Evolutionary conservation across 1,140 invertebrate species (phyloP), one percentile per base, ranked within the genome.

Genomic region (Anthonomus grandis): DNA sequence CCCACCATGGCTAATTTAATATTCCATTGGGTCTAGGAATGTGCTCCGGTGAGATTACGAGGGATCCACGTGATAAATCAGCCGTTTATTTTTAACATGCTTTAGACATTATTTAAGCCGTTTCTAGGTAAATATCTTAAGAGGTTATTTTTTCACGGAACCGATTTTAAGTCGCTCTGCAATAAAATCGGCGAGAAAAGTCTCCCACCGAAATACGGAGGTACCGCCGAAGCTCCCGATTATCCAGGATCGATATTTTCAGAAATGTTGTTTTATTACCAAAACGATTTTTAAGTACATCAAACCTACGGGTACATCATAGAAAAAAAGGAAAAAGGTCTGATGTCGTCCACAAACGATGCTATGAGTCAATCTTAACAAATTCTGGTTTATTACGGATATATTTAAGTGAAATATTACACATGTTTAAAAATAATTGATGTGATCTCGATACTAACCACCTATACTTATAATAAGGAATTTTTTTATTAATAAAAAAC

Each of bases 51-150:
- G 24, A 79, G 89, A 12, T 66, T 91, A 2, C 87, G 86, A 68
- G 80, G 78, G 1, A 80, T 87, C 36, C 88, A 92, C 66, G 78
- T 91, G 48, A 76, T 92, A 10, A 90, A 91, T 73, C 89, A 91
- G 69, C 86, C 88, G 1, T 83, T 80, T 62, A 76, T 91, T 19
- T 85, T 91, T 64, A 89, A 88, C 66, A 83, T 87, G 67, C 76
- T 88, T 2, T 90, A 84, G 63, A 80, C 83, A 31, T 77, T 92
- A 27, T 86, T 90, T 66, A 91, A 90, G 70, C 86, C 83, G 15
- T 90, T 92, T 68, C 77, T 93, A 13, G 73, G 83, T 27, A 80
- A 83, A 60, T 79, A 82, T 57, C 67, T 83, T 3, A 79, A 82
- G 62, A 81, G 83, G 83, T 77, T 87, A 59, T 75, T 77, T 57